A percentile compares a stretch with the other conserved stretches of the same genome.
These are phyloP conservation scores for Adelosebastes latens DNA, from an alignment of 2,797 vertebrate species.

Conservation along the genomic window DNA sequence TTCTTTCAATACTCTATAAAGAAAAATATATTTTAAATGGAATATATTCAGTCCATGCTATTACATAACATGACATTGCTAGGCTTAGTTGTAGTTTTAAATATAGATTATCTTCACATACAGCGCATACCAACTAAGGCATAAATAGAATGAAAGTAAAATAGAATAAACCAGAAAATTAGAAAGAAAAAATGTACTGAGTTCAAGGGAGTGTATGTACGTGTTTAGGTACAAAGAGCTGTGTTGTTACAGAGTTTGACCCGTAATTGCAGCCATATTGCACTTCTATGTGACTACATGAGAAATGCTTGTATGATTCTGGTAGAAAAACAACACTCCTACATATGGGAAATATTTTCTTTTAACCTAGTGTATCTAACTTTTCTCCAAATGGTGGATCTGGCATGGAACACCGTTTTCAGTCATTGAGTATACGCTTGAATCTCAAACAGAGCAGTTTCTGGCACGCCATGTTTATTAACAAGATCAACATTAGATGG, in stretches of 20 bases:
- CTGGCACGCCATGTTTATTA: not conserved
- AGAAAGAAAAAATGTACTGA: not conserved
- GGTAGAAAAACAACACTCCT: not conserved
- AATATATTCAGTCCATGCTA: not conserved
- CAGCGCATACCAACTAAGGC: not conserved
- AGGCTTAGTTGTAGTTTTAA: not conserved
- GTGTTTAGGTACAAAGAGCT: not conserved
- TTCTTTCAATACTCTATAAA: not conserved
- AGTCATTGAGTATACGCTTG: not conserved
- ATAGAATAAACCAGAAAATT: not conserved
- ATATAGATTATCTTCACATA: not conserved
- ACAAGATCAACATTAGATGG: not conserved
- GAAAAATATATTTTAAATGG: not conserved
- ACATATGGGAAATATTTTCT: not conserved
- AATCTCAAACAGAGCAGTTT: conserved; percentile 4
- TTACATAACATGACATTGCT: not conserved
- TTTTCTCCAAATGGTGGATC: not conserved
- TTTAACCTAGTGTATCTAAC: not conserved
- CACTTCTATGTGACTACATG: not conserved
- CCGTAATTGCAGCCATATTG: conserved; percentile 24
- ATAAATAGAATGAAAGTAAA: not conserved
- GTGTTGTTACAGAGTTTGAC: not conserved
- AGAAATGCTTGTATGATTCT: not conserved
- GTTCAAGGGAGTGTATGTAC: not conserved
- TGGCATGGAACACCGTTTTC: not conserved